Conservation (phyloP, 2,113 vertebrate genomes). For the Hystrix cristata region DNA sequence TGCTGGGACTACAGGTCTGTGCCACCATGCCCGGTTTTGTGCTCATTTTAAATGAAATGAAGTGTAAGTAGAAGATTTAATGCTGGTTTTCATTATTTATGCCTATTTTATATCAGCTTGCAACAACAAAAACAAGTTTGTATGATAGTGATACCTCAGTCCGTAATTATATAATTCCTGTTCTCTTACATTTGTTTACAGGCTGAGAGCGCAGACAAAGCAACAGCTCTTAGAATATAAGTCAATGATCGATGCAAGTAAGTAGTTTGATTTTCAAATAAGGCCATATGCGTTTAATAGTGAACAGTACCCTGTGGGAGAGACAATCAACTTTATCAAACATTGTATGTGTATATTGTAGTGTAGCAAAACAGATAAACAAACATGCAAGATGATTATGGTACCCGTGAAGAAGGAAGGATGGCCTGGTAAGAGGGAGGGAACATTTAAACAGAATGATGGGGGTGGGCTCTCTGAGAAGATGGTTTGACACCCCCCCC, state of each 20-base stretch:
- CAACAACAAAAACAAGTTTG: neutral
- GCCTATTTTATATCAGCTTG: conserved; percentile 28
- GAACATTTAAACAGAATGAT: neutral
- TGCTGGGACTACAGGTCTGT: neutral
- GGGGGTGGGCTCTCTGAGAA: neutral
- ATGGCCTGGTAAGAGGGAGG: neutral
- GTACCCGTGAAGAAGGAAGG: neutral
- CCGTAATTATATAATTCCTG: neutral
- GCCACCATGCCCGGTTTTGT: neutral
- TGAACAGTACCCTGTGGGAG: neutral
- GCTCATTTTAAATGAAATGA: conserved; percentile 11
- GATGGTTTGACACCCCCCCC: neutral
- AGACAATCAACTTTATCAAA: conserved; percentile 51
- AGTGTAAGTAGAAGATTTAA: neutral
- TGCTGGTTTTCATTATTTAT: neutral
- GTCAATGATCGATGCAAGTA: conserved; percentile 58
- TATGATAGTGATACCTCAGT: neutral
- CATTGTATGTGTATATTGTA: neutral
- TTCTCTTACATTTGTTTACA: conserved; percentile 55
- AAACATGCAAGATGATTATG: neutral
- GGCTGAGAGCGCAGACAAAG: conserved; percentile 81
- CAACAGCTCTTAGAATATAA: conserved; percentile 83
- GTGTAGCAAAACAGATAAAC: neutral
- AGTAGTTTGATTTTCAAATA: conserved; percentile 67
- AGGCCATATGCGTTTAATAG: conserved; percentile 29